Percentiles rank a stretch among this genome's conserved stretches.
Conservation (phyloP, 1,140 invertebrate species). For the Penaeus vannamei region DNA sequence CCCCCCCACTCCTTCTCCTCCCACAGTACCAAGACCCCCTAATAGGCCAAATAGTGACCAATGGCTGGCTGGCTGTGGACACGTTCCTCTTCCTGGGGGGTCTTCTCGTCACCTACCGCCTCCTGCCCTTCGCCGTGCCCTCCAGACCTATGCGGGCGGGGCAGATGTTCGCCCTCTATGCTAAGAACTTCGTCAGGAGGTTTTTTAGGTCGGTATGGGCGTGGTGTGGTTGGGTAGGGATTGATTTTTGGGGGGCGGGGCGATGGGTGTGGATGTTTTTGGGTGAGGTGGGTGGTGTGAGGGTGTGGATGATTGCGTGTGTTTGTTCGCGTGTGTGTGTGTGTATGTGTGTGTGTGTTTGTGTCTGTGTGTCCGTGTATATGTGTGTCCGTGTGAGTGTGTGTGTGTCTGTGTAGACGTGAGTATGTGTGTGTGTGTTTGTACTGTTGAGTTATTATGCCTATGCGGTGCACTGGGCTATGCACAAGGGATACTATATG, state of each 20-base stretch:
- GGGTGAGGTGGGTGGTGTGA: background rate
- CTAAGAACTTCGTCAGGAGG: constrained; percentile 26
- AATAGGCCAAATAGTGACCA: constrained; percentile 28
- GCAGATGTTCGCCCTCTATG: background rate
- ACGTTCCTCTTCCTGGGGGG: constrained; percentile 43
- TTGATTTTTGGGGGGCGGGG: no score
- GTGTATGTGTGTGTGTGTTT: background rate
- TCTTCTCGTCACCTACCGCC: constrained; percentile 18
- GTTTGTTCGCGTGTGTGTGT: background rate
- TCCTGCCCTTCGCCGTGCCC: background rate
- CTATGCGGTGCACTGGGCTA: background rate
- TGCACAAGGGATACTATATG: no score
- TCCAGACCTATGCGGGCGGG: background rate
- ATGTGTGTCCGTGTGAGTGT: background rate
- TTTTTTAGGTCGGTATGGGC: background rate
- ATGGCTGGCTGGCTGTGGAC: constrained; percentile 39
- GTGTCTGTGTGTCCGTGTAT: background rate
- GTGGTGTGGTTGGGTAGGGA: background rate
- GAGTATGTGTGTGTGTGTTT: background rate
- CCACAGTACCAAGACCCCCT: constrained; percentile 51
- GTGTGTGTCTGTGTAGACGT: constrained; percentile 12
- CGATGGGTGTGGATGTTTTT: background rate
- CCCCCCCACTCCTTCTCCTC: background rate
- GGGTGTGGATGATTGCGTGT: background rate
- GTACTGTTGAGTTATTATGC: background rate